phyloP scores from a whole-genome alignment of 2,797 vertebrate genomes.

The Myotis vivesi region DNA sequence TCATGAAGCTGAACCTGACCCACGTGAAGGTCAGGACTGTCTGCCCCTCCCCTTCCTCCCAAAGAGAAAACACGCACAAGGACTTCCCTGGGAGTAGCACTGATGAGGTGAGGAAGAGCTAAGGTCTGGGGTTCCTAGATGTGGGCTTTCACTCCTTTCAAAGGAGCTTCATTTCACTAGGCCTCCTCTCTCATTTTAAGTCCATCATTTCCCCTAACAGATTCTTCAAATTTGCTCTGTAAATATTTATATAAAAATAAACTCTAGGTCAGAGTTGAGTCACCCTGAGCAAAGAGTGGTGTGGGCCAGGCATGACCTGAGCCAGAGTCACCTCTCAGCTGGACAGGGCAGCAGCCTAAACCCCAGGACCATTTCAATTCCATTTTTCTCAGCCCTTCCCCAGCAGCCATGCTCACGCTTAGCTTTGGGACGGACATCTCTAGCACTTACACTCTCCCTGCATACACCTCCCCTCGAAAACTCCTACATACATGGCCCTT shows the following conservation, averaged over 20 bases:
- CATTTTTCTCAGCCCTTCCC: neutral
- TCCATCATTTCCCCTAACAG: neutral
- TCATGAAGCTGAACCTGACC: neutral
- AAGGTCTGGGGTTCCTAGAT: neutral
- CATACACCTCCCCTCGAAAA: neutral
- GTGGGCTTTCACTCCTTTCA: neutral
- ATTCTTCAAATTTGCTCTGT: constrained; percentile 51
- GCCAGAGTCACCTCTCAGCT: neutral
- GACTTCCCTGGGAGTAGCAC: neutral
- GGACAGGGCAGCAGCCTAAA: neutral
- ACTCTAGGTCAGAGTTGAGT: constrained; percentile 64
- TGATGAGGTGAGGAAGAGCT: neutral
- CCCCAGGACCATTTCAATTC: neutral
- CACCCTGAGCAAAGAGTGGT: constrained; percentile 45
- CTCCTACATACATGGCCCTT: neutral
- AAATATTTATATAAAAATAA: constrained; percentile 76
- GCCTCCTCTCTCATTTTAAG: neutral
- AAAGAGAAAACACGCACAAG: neutral
- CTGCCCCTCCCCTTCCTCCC: neutral
- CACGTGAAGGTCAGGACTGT: neutral
- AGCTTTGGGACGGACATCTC: neutral
- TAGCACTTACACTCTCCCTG: neutral
- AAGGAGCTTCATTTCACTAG: neutral
- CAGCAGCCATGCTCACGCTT: neutral
- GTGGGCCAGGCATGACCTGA: constrained; percentile 8